Evolutionary conservation across 2,113 vertebrate species (phyloP).

Genomic region (Melanocharis versteri): DNA sequence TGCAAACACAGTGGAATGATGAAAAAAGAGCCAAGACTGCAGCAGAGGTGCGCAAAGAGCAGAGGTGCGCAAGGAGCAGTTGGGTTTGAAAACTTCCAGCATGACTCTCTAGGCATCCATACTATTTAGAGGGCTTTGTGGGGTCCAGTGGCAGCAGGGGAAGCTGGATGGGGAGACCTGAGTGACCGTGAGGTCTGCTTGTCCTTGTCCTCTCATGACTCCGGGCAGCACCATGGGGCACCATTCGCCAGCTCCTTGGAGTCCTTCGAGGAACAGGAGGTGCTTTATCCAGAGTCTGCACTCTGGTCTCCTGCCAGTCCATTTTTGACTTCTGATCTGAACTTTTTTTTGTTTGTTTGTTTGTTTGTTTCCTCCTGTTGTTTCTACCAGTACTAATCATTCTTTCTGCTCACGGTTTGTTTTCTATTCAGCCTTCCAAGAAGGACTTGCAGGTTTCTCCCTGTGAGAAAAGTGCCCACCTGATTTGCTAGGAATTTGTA

Average conservation of each 20-base stretch:
- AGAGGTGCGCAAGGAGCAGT: not conserved
- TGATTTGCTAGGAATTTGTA: not conserved
- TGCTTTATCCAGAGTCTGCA: not conserved
- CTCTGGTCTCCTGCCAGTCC: not conserved
- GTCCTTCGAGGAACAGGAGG: not conserved
- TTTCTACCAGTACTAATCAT: not conserved
- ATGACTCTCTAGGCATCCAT: not conserved
- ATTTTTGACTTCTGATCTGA: not conserved
- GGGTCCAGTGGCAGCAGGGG: not conserved
- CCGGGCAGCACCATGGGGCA: fast-evolving
- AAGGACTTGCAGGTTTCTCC: not conserved
- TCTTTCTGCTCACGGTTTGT: not conserved
- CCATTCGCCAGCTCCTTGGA: not conserved
- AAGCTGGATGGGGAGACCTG: not conserved
- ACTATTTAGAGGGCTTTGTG: not conserved
- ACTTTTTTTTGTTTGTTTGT: too few relatives aligned
- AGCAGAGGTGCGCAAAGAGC: not conserved
- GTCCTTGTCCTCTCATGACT: not conserved
- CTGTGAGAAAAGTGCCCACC: not conserved
- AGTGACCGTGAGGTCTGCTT: not conserved
- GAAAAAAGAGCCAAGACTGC: not conserved
- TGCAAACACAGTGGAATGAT: fast-evolving
- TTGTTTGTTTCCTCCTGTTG: fast-evolving
- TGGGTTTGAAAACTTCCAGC: not conserved
- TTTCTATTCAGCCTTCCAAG: not conserved